Evolutionary conservation across 2,888 invertebrate species (phyloP).

Genomic region (Lysandra bellargus): DNA sequence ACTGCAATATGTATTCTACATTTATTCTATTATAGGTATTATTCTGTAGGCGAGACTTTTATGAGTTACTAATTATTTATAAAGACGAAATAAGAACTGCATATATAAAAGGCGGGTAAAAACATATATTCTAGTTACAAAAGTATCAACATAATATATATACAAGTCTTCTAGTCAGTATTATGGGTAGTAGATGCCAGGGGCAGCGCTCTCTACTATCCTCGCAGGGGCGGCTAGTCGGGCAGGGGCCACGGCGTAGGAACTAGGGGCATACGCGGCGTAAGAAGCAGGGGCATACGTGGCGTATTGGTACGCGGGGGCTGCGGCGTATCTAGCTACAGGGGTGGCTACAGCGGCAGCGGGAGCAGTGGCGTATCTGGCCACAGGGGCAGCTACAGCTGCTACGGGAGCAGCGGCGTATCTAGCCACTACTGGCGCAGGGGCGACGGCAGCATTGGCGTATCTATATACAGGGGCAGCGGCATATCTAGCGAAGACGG

Average conservation of each 20-base stretch:
- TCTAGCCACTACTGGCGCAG: slow-evolving; percentile 47
- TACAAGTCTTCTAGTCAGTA: slow-evolving; percentile 19
- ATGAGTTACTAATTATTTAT: not conserved
- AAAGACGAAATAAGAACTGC: not conserved
- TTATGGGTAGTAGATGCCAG: slow-evolving; percentile 22
- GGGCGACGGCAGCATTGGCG: slow-evolving; percentile 44
- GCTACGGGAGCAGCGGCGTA: slow-evolving; percentile 47
- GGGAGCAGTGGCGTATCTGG: slow-evolving; percentile 69
- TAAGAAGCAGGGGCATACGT: slow-evolving; percentile 39
- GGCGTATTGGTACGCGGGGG: slow-evolving; percentile 45
- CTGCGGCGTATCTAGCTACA: slow-evolving; percentile 83
- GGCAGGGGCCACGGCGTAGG: slow-evolving; percentile 28
- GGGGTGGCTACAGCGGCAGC: slow-evolving; percentile 69
- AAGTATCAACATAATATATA: slow-evolving; percentile 13
- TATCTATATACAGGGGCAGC: slow-evolving; percentile 45
- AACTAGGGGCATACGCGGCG: slow-evolving; percentile 40
- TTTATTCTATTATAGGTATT: no score
- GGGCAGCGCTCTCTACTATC: slow-evolving; percentile 26
- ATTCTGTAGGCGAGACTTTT: not conserved
- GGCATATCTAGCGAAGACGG: slow-evolving; percentile 49
- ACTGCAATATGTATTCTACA: no score
- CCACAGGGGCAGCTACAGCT: slow-evolving; percentile 32
- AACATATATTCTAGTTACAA: slow-evolving; percentile 25
- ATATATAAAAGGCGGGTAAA: not conserved
- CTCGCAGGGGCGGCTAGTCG: slow-evolving; percentile 39